Conservation (phyloP, 2,797 vertebrate genomes). For the Malurus leucopterus region DNA sequence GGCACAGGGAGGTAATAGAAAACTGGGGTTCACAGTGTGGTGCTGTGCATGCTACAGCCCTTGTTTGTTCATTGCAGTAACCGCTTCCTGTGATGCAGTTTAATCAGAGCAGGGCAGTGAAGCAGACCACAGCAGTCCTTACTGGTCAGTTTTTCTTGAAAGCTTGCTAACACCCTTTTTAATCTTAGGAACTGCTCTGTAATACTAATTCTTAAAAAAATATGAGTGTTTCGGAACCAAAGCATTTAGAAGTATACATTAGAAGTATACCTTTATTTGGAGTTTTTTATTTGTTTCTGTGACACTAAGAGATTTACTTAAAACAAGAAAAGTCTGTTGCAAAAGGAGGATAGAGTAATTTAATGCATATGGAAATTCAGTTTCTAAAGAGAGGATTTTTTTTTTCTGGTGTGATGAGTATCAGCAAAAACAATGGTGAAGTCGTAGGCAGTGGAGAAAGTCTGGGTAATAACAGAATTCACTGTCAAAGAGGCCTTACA, state of each 20-base stretch:
- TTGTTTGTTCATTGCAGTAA: neutral
- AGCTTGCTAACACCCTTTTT: neutral
- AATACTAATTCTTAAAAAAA: neutral
- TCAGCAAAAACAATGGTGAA: neutral
- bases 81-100: neutral
- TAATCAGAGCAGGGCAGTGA: neutral
- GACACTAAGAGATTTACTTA: neutral
- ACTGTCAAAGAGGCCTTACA: neutral
- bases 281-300: neutral
- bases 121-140: neutral
- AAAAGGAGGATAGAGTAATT: neutral
- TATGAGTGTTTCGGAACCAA: neutral
- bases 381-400: neutral
- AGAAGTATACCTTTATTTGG: neutral
- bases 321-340: neutral
- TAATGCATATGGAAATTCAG: neutral
- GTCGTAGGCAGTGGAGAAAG: neutral
- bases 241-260: neutral
- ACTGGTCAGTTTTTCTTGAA: neutral
- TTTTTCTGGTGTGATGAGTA: neutral
- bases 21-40: neutral
- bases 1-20: neutral
- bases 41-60: neutral
- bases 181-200: neutral
- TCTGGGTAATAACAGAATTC: neutral